phyloP scores from a whole-genome alignment of 53 echinoderm and acorn worm species.

The Apostichopus leukothele region DNA sequence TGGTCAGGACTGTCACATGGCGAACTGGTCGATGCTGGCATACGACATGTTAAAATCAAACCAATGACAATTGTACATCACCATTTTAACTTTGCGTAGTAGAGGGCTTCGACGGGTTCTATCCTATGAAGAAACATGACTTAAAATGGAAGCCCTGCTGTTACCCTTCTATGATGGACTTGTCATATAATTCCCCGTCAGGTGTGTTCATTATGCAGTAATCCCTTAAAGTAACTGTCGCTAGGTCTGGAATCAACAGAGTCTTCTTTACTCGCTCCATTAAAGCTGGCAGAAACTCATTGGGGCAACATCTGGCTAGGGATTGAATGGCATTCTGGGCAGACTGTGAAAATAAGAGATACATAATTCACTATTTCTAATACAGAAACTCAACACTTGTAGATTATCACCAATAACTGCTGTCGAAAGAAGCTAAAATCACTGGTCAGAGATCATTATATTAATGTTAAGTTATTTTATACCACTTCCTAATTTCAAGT shows the following conservation, averaged over 20 bases:
- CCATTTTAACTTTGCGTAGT: too few species aligned
- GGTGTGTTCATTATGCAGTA: constrained; percentile 82
- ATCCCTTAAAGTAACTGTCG: constrained; percentile 71
- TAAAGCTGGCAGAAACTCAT: constrained; percentile 69
- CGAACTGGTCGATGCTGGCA: background rate
- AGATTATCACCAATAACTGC: too few species aligned
- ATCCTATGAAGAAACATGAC: too few species aligned
- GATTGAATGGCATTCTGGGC: constrained; percentile 72
- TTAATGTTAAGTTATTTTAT: too few species aligned
- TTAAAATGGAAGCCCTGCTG: background rate
- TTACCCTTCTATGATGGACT: constrained; percentile 78
- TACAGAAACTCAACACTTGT: too few species aligned
- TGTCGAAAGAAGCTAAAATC: too few species aligned
- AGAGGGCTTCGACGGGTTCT: too few species aligned
- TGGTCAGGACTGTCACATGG: too few species aligned
- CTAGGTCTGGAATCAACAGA: constrained; percentile 69
- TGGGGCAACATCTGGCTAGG: constrained; percentile 62
- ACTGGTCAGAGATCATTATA: too few species aligned
- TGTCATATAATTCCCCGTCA: constrained; percentile 85
- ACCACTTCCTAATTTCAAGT: too few species aligned
- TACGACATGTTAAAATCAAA: too few species aligned
- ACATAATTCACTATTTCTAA: too few species aligned
- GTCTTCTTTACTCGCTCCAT: constrained; percentile 66
- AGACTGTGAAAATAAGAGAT: constrained; percentile 42
- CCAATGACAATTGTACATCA: background rate